phyloP scores from a whole-genome alignment of 2,888 invertebrate genomes.

The Hirtodrosophila trivittata region DNA sequence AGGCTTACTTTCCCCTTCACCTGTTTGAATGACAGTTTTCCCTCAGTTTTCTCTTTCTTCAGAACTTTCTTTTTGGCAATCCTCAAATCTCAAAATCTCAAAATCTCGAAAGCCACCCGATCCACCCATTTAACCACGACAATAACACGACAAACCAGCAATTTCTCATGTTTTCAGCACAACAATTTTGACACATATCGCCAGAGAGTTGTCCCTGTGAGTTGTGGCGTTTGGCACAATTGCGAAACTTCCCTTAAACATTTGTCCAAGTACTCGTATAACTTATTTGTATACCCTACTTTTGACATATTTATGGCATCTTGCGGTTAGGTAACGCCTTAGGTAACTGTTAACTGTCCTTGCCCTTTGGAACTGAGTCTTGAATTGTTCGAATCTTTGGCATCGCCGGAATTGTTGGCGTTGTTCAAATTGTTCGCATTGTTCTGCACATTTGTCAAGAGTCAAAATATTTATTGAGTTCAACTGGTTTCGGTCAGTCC shows the following conservation, averaged over 20 bases:
- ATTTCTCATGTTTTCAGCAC: slow-evolving; percentile 49
- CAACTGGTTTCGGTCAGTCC: slow-evolving; percentile 58
- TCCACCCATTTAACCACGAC: slow-evolving; percentile 25
- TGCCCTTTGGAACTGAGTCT: slow-evolving; percentile 23
- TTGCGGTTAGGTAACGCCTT: slow-evolving; percentile 55
- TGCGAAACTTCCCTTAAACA: slow-evolving; percentile 32
- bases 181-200: slow-evolving; percentile 52
- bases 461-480: slow-evolving; percentile 81
- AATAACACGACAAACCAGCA: slow-evolving; percentile 10
- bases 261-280: slow-evolving; percentile 32
- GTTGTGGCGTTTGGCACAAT: slow-evolving; percentile 23
- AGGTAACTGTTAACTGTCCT: slow-evolving; percentile 43
- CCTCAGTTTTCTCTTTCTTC: background rate
- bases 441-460: slow-evolving; percentile 72
- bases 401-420: slow-evolving; percentile 16
- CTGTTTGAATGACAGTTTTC: too few relatives aligned
- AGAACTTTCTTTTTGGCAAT: background rate
- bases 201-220: slow-evolving; percentile 2
- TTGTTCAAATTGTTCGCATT: slow-evolving; percentile 53
- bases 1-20: too few relatives aligned
- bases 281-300: slow-evolving; percentile 28
- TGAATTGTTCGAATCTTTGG: background rate
- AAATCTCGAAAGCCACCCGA: background rate
- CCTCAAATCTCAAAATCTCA: too few relatives aligned
- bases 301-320: slow-evolving; percentile 62